These are phyloP conservation scores for Emydura subglobosa DNA, from an alignment of 2,113 vertebrate genomes.

Conservation along the genomic window DNA sequence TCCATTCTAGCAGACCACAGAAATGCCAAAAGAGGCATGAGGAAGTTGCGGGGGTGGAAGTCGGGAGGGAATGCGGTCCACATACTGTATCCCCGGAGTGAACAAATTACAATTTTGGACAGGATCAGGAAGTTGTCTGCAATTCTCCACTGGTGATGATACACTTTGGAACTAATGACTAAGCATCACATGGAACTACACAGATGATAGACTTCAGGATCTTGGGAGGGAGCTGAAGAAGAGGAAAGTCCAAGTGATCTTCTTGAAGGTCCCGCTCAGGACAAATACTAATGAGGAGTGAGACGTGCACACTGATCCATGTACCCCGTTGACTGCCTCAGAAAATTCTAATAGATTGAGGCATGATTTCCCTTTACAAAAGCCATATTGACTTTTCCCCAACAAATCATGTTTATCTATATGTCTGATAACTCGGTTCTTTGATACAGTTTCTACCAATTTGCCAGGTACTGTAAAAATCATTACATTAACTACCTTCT, in stretches of 20 bases:
- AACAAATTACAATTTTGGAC: slow-evolving; percentile 36
- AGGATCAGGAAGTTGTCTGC: slow-evolving; percentile 21
- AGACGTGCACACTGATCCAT: too few species aligned
- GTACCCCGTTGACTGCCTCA: too few species aligned
- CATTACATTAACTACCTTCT: too few species aligned
- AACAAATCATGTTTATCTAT: too few species aligned
- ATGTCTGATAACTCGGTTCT: too few species aligned
- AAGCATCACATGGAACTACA: too few species aligned
- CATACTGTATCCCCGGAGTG: slow-evolving; percentile 30
- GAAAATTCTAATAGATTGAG: too few species aligned
- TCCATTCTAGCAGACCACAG: slow-evolving; percentile 14
- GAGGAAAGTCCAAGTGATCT: background rate
- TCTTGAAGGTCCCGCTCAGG: background rate
- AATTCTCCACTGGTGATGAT: slow-evolving; percentile 16
- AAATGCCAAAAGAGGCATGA: slow-evolving; percentile 52
- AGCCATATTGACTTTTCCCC: too few species aligned
- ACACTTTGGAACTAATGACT: slow-evolving; percentile 1
- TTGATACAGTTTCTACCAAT: too few species aligned
- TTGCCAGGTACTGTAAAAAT: too few species aligned
- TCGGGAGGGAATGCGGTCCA: slow-evolving; percentile 36
- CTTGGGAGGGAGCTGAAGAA: background rate
- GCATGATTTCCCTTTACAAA: too few species aligned
- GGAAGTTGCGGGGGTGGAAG: slow-evolving; percentile 33
- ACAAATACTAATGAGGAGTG: too few species aligned
- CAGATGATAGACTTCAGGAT: slow-evolving; percentile 23